A percentile compares a stretch with the other conserved stretches of the same genome.
These are phyloP conservation scores for Calephelis nemesis DNA, from an alignment of 1,140 invertebrate species.

Conservation along the genomic window DNA sequence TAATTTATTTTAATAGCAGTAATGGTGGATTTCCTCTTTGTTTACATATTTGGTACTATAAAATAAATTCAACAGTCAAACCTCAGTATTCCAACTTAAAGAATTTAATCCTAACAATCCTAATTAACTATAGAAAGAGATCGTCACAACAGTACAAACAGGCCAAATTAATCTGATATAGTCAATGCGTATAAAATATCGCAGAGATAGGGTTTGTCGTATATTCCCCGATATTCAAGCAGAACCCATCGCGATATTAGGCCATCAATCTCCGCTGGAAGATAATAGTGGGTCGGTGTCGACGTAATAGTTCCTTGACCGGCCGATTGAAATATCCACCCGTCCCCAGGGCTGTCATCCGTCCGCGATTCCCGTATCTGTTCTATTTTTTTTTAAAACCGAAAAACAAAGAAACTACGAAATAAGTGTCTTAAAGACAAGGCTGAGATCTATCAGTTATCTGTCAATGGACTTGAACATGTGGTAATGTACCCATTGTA, in stretches of 20 bases:
- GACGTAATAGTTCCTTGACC: constrained; percentile 64
- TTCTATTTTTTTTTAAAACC: too few species aligned
- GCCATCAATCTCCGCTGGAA: constrained; percentile 58
- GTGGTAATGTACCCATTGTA: too few species aligned
- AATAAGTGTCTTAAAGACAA: too few species aligned
- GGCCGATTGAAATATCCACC: constrained; percentile 57
- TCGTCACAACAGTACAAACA: background rate
- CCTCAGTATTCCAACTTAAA: too few species aligned
- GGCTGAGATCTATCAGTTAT: too few species aligned
- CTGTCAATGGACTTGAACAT: too few species aligned
- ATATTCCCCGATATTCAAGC: constrained; percentile 39
- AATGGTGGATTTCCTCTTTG: too few species aligned
- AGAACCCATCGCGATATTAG: constrained; percentile 55
- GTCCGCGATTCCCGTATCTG: background rate
- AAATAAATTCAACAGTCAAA: too few species aligned
- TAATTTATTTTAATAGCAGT: too few species aligned
- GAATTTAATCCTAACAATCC: background rate
- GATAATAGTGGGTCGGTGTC: constrained; percentile 51
- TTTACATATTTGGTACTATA: too few species aligned
- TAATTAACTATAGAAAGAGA: background rate
- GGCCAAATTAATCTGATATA: background rate
- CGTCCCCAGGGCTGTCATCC: constrained; percentile 21
- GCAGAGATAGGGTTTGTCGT: constrained; percentile 31
- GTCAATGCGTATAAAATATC: constrained; percentile 11
- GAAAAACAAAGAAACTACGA: too few species aligned